Evolutionary conservation across 92 coral and sea anemone genomes (phyloP), one percentile per base, ranked within the genome.

Genomic region (Blastomussa wellsi): DNA sequence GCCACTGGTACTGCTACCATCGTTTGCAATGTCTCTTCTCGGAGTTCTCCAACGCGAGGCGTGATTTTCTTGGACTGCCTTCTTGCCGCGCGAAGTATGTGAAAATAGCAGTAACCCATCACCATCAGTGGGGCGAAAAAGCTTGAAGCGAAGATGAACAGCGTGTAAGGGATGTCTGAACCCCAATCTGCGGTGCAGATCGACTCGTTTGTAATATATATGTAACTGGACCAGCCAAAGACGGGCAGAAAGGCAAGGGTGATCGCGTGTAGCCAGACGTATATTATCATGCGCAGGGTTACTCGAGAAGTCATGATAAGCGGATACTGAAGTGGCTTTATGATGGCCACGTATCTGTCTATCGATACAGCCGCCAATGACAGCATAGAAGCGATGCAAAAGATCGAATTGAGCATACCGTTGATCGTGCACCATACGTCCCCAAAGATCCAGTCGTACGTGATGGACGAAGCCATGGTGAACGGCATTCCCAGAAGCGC

Each of bases 131-230:
- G 98, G 0, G 84, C 85, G 55, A 92, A 90, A 89, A 94, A 94
- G 57, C 93, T 87, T 48, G 90, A 75, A 33, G 90, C 95, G 51
- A 94, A 94, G 53, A 94, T 90, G 78, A 94, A 94, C 76, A 94
- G n/a, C 17, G 98, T 94, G 52, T 92, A 94, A 14, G 95, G 88
- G 37, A 94, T 88, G 78, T 82, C 70, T 31, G 83, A 69, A 5
- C 98, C 92, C 98, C 98, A 94, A 62, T 94, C 87, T 9, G 87
- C 95, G 69, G 98, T 94, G 79, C 98, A 94, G 44, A 94, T 94
- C 33, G 98, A 94, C 78, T 94, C 98, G 83, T 94, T 94, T 13
- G 70, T 78, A 15, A 94, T 94, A 71, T 92, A 94, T 1, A 91
- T 92, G 79, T 94, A 94, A 4, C 84, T 84, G 22, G 95, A 90